Base-by-base conservation (phyloP, 2,888 invertebrate species). In the Plagodis dolabraria region DNA sequence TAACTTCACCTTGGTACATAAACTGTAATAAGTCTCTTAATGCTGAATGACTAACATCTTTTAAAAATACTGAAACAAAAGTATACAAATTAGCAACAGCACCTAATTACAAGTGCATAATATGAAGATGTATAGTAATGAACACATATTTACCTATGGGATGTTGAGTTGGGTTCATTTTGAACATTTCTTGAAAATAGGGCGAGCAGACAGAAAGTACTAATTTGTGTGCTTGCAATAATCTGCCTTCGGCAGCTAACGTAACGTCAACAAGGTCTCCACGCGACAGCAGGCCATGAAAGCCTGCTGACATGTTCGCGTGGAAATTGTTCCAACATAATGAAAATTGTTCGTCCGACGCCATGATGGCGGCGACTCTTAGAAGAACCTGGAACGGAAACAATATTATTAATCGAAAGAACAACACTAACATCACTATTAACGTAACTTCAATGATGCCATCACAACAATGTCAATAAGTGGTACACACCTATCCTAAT, bases 291-390 rank as follows among this genome's bases (percentile, higher is more conserved):
- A 95, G 94, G 85, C 95, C 95, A 77, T 95, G 95, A 83, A 95
- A 95, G 76, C 95, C 95, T 85, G 95, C 94, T 66, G 95, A 94
- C 92, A 95, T 93, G 79, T 95, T 95, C 69, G 94, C 94, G 89
- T 95, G 95, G 92, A 95, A 95, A 92, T 95, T 95, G 92, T 95
- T 95, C 95, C 95, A 95, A 92, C 95, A 95, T 89, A 95, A 88
- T 85, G 95, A 95, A 91, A 95, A 95, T 84, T 95, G 95, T 92
- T 95, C 95, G 93, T 95, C 95, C 92, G 95, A 94, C 94, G 94
- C 95, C 95, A 95, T 95, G 87, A 93, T 94, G 94, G 92, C 92
- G 93, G 83, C 88, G 86, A 79, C 72, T 67, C 75, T 72, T 71
- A 70, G 69, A 70, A 77, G 83, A 82, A 86, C 91, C 90, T 90